A percentile compares a stretch with the other conserved stretches of the same genome.
Evolutionary conservation across 2,797 vertebrate genomes (phyloP).

Genomic region (Chelidonichthys spinosus): DNA sequence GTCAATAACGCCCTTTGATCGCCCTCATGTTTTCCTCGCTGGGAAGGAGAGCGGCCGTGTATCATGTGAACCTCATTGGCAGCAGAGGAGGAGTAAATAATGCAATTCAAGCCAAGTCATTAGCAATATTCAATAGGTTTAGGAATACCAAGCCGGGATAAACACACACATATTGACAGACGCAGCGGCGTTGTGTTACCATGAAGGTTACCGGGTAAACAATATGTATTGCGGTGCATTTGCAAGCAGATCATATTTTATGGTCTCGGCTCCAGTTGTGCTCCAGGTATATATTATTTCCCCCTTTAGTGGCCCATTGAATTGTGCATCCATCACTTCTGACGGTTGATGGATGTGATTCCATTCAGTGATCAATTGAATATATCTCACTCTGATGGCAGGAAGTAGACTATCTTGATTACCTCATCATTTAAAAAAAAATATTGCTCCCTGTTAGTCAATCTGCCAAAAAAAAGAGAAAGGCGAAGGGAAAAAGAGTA

Average conservation of each 20-base stretch:
- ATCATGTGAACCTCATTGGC: conserved; percentile 52
- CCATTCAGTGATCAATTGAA: conserved; percentile 30
- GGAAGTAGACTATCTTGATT: conserved; percentile 32
- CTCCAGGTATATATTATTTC: conserved; percentile 14
- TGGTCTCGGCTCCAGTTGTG: neutral
- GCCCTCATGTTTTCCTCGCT: conserved; percentile 30
- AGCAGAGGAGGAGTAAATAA: conserved; percentile 45
- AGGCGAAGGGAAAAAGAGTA: neutral
- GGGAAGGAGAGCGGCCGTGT: conserved; percentile 34
- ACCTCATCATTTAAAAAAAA: conserved; percentile 39
- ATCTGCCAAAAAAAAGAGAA: neutral
- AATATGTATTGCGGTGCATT: neutral
- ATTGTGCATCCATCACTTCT: conserved; percentile 16
- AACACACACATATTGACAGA: conserved; percentile 36
- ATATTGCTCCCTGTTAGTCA: neutral
- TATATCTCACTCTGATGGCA: conserved; percentile 34
- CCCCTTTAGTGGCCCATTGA: neutral
- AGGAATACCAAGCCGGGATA: conserved; percentile 25
- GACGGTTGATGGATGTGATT: conserved; percentile 35
- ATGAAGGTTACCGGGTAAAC: conserved; percentile 16
- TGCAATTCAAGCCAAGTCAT: conserved; percentile 72
- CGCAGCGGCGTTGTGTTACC: conserved; percentile 45
- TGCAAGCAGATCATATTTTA: neutral
- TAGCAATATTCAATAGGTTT: conserved; percentile 63
- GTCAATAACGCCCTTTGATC: conserved; percentile 53